These are phyloP conservation scores for Sanderia malayensis DNA, from an alignment of 30 jellyfish, hydroid and myxozoan genomes.

Conservation along the genomic window DNA sequence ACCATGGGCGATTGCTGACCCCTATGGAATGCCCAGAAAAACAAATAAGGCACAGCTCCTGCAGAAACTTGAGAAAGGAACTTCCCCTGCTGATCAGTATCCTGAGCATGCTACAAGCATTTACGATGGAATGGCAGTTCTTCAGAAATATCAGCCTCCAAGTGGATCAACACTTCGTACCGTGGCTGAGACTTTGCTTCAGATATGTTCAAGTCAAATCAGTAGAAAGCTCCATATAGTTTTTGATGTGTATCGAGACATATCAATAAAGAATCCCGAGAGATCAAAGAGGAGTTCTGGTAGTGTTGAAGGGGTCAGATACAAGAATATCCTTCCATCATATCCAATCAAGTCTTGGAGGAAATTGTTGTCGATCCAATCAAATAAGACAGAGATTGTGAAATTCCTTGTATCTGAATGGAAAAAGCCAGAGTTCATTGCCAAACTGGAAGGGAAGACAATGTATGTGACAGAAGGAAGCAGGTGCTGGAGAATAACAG, in stretches of 20 bases:
- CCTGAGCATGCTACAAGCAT: no score
- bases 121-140: no score
- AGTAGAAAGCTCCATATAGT: background rate
- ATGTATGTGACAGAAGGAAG: constrained; percentile 14
- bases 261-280: background rate
- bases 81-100: no score
- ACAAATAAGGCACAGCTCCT: constrained; percentile 23
- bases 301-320: background rate
- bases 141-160: no score
- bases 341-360: background rate
- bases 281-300: background rate
- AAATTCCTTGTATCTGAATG: background rate
- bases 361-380: background rate
- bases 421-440: constrained; percentile 18
- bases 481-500: constrained; percentile 6
- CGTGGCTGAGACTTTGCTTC: no score
- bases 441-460: constrained; percentile 7
- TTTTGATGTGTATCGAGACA: background rate
- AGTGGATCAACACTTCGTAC: no score
- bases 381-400: background rate
- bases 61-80: no score
- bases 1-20: constrained; percentile 31
- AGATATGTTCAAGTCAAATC: background rate
- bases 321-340: no score
- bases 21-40: constrained; percentile 45